phyloP scores from a whole-genome alignment of 2,797 vertebrate genomes.

The Pelochelys cantorii region DNA sequence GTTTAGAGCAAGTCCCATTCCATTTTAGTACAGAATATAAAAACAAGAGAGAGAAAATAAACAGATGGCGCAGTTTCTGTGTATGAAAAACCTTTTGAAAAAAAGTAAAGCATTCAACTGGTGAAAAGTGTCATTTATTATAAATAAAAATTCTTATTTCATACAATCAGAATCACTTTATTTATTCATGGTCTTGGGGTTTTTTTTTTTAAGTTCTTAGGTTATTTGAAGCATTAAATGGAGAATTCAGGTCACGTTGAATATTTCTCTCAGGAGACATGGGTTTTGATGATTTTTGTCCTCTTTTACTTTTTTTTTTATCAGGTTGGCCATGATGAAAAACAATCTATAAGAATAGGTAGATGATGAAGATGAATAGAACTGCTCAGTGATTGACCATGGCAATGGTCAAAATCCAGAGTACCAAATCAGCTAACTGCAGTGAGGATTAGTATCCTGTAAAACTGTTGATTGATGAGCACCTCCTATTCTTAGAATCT shows the following conservation, averaged over 20 bases:
- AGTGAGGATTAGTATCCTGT: slow-evolving; percentile 62
- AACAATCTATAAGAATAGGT: slow-evolving; percentile 76
- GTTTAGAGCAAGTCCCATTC: not conserved
- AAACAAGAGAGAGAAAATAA: not conserved
- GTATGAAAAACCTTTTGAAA: not conserved
- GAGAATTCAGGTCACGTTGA: slow-evolving; percentile 40
- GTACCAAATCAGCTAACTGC: slow-evolving; percentile 75
- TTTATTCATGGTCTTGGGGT: not conserved
- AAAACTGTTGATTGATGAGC: slow-evolving; percentile 77
- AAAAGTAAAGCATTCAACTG: not conserved
- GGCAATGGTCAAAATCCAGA: slow-evolving; percentile 75
- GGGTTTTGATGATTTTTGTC: slow-evolving; percentile 50
- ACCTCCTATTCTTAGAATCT: slow-evolving; percentile 71
- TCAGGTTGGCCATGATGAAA: slow-evolving; percentile 59
- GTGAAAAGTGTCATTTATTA: not conserved
- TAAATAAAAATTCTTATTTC: not conserved
- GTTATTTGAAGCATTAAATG: slow-evolving; percentile 18
- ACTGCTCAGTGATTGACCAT: slow-evolving; percentile 78
- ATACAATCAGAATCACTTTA: not conserved
- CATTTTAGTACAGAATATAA: not conserved
- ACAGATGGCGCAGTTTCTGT: rapidly evolving
- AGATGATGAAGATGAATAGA: slow-evolving; percentile 78
- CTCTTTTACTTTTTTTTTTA: slow-evolving; percentile 49
- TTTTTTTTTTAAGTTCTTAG: not conserved
- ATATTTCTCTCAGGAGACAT: slow-evolving; percentile 32